Base-by-base conservation (phyloP, 2,113 vertebrate genomes). In the Oryzias curvinotus region DNA sequence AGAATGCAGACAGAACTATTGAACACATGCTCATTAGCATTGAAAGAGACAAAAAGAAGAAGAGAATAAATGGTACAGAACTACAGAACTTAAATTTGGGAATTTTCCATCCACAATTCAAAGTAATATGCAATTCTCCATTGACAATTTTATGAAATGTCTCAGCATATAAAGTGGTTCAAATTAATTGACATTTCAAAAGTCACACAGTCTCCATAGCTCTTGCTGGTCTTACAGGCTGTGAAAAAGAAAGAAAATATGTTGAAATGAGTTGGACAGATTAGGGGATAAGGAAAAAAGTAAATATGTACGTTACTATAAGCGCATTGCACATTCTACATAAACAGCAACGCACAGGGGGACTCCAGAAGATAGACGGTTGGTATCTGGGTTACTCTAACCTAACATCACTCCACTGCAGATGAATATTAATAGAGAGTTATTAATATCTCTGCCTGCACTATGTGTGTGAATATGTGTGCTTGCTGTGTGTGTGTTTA, bases 381-480 rank as follows among this genome's bases (percentile, higher is more conserved):
- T 86, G 0, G 57, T 86, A 90, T 87, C 81, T 90, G 82, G 89
- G 87, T 88, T 90, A 87, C 86, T 78, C 83, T 64, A 81, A 77
- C 75, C 85, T 87, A 84, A 82, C 82, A 88, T 89, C 86, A 77
- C 82, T 85, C 79, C 80, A 76, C 88, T 89, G 85, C 84, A 87
- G 87, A 88, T 87, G 87, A 90, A 90, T 90, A 90, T 90, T 90
- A 90, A 90, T 87, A 81, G 82, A 83, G 62, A 72, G 89, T 87
- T 91, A 90, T 90, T 90, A 90, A 90, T 89, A 90, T 87, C 89
- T 81, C 76, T 82, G 83, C 82, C 73, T 87, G 81, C 66, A 30
- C 82, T 57, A 62, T 64, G 74, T 46, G 71, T 62, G 61, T 78
- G 70, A 70, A 54, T 70, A 49, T 72, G 63, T 71, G 76, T 75